Evolutionary conservation across 2,797 vertebrate species (phyloP).

Genomic region (Nasua narica): DNA sequence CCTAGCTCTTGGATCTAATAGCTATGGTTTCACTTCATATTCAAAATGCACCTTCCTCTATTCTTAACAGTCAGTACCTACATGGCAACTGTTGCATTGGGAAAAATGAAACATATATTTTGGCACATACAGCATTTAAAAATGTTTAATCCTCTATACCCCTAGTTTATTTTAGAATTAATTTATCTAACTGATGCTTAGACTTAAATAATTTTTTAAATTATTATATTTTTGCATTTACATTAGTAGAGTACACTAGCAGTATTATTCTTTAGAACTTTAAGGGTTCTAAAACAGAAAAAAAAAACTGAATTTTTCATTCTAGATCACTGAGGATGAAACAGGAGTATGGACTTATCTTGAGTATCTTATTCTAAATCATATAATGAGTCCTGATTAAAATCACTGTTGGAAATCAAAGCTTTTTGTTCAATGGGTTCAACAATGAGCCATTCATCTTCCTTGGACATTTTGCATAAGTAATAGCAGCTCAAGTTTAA

Average conservation of each 20-base stretch:
- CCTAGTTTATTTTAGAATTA: neutral
- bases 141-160: neutral
- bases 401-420: constrained; percentile 69
- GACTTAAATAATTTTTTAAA: constrained; percentile 16
- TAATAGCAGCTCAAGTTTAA: constrained; percentile 66
- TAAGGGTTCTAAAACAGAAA: constrained; percentile 16
- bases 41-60: neutral
- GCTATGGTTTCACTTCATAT: neutral
- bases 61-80: neutral
- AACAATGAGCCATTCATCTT: constrained; percentile 68
- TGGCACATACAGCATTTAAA: neutral
- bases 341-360: constrained; percentile 8
- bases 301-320: constrained; percentile 43
- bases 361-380: constrained; percentile 60
- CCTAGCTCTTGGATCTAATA: neutral
- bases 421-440: constrained; percentile 62
- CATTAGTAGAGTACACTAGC: neutral
- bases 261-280: constrained; percentile 44
- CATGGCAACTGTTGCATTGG: neutral
- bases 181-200: neutral
- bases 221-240: neutral
- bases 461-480: constrained; percentile 65
- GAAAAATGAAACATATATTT: neutral
- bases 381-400: constrained; percentile 59
- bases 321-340: constrained; percentile 15